Base-by-base conservation (phyloP, 2,113 vertebrate species). In the Cyanoderma ruficeps region DNA sequence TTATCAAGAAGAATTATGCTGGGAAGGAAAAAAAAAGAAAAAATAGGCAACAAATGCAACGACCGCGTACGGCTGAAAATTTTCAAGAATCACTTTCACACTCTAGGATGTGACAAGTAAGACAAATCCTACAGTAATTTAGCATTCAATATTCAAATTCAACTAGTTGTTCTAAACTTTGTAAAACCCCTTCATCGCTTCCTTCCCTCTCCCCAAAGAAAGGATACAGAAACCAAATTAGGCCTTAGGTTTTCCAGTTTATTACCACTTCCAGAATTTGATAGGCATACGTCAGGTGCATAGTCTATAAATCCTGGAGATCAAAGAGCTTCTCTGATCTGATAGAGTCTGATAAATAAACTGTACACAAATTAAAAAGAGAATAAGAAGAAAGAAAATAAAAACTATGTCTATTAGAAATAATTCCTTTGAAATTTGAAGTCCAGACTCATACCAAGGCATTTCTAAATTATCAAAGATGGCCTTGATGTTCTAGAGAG, bases 131-230 rank as follows among this genome's bases (percentile, higher is more conserved):
- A n/a, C 11, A 27, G 24, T 56, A 64, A 87, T 41, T 64, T 52
- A 74, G 6, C 10, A 78, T 56, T 69, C 59, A 61, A 52, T 15
- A 80, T 33, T 41, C 41, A 81, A 72, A 89, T 61, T 75, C 23
- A 74, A 70, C 12, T 7, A 37, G 6, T n/a, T 70, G 7, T 12
- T 70, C 28, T 57, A 35, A 74, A 76, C 11, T 22, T 59, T 10
- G 10, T 10, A 65, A 69, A 89, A 80, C 9, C 28, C 5, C 3
- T 61, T 78, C 6, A 25, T 53, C 33, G 8, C 7, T 69, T 41
- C 6, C 6, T 13, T 5, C 7, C 2, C 8, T 44, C 44, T n/a
- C 3, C 4, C 5, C 4, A 4, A 42, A 79, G 8, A 71, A 57
- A 60, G 7, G 7, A 28, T 35, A 27, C 5, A 52, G 60, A 69